Evolutionary conservation across 1,140 invertebrate genomes (phyloP).

Genomic region (Trachelipus rathkii): DNA sequence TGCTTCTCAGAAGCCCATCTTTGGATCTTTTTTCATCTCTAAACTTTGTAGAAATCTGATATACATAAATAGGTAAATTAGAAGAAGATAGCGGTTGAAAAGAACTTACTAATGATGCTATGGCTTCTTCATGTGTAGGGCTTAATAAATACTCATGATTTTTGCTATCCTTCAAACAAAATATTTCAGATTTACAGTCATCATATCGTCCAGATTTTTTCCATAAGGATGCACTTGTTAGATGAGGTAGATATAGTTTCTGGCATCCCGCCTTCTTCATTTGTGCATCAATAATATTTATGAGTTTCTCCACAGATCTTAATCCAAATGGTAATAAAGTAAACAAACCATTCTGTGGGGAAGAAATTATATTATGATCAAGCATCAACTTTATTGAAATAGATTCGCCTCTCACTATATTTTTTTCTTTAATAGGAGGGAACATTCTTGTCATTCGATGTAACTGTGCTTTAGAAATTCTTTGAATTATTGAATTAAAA

Average conservation of each 20-base stretch:
- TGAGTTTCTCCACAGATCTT: neutral
- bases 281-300: neutral
- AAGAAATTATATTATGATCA: neutral
- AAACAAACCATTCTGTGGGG: neutral
- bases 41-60: constrained; percentile 1
- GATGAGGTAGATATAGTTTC: neutral
- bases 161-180: neutral
- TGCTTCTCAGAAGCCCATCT: constrained; percentile 6
- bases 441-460: too few species aligned
- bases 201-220: neutral
- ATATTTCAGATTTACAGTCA: neutral
- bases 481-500: too few species aligned
- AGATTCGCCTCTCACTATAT: too few species aligned
- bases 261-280: neutral
- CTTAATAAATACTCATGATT: neutral
- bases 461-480: too few species aligned
- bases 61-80: neutral
- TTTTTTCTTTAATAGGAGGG: too few species aligned
- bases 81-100: neutral
- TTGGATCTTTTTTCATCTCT: neutral
- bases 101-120: neutral
- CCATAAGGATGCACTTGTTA: neutral
- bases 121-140: neutral
- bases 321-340: constrained; percentile 1
- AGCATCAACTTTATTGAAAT: neutral